A percentile compares a stretch with the other conserved stretches of the same genome.
Evolutionary conservation across 1,140 invertebrate species (phyloP).

Genomic region (Magallana angulata): DNA sequence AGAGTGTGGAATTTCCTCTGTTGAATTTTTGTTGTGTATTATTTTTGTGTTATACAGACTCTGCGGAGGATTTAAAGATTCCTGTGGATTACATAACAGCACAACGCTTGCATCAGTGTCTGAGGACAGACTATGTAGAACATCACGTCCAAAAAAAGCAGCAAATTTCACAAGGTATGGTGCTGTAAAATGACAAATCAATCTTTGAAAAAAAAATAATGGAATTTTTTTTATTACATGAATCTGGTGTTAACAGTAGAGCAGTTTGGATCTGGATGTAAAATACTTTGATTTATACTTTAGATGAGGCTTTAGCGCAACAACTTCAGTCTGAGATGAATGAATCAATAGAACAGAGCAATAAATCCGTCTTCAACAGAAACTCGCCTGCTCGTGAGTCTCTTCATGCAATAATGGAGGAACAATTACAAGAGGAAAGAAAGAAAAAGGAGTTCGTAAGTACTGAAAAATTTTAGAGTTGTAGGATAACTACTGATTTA

Average conservation of each 20-base stretch:
- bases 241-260: too few relatives aligned
- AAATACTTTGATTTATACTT: neutral
- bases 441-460: slow-evolving; percentile 71
- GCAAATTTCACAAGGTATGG: slow-evolving; percentile 47
- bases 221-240: too few relatives aligned
- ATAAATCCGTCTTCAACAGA: neutral
- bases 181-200: neutral
- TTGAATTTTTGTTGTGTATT: too few relatives aligned
- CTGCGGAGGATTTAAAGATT: slow-evolving; percentile 54
- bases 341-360: neutral
- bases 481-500: too few relatives aligned
- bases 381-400: slow-evolving; percentile 35
- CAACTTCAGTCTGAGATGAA: slow-evolving; percentile 64
- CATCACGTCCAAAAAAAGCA: slow-evolving; percentile 14
- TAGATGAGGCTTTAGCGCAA: slow-evolving; percentile 71
- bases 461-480: neutral
- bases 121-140: slow-evolving; percentile 46
- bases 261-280: too few relatives aligned
- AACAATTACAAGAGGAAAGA: slow-evolving; percentile 83
- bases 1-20: too few relatives aligned
- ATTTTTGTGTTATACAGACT: neutral
- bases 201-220: too few relatives aligned
- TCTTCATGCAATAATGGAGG: slow-evolving; percentile 85
- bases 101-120: slow-evolving; percentile 50
- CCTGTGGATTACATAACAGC: slow-evolving; percentile 58